These are phyloP conservation scores for Brachycybe producta DNA, from an alignment of 2,888 invertebrate species.

Conservation along the genomic window DNA sequence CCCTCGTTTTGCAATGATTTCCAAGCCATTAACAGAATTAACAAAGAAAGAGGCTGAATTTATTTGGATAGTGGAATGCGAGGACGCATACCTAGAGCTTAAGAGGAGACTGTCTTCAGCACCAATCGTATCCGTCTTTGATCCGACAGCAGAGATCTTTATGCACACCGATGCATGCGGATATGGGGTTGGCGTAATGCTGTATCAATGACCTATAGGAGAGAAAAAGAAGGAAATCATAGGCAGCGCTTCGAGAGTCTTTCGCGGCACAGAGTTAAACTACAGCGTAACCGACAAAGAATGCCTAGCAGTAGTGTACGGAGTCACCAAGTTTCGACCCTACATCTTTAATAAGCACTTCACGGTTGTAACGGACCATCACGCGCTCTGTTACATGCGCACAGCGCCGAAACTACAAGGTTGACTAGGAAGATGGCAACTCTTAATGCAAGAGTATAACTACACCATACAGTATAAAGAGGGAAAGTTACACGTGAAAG, in stretches of 20 bases:
- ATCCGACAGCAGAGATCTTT: not conserved
- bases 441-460: constrained; percentile 20
- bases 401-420: constrained; percentile 20
- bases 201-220: not conserved
- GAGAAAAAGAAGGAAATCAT: not conserved
- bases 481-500: too few relatives aligned
- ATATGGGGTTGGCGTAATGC: not conserved
- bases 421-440: constrained; percentile 21
- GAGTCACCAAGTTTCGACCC: constrained; percentile 19
- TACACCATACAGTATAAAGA: constrained; percentile 18
- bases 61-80: not conserved
- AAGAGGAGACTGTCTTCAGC: not conserved
- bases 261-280: too few relatives aligned
- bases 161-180: constrained; percentile 6
- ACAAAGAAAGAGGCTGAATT: not conserved
- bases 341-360: constrained; percentile 24
- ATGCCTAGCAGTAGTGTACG: constrained; percentile 1
- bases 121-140: not conserved
- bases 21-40: constrained; percentile 5
- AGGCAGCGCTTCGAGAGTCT: too few relatives aligned
- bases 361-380: constrained; percentile 24
- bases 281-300: too few relatives aligned
- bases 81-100: not conserved
- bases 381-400: constrained; percentile 20
- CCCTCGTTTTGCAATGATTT: not conserved